Percentiles rank a stretch among this genome's conserved stretches.
These are phyloP conservation scores for Physella acuta DNA, from an alignment of 1,140 invertebrate species.

Conservation along the genomic window DNA sequence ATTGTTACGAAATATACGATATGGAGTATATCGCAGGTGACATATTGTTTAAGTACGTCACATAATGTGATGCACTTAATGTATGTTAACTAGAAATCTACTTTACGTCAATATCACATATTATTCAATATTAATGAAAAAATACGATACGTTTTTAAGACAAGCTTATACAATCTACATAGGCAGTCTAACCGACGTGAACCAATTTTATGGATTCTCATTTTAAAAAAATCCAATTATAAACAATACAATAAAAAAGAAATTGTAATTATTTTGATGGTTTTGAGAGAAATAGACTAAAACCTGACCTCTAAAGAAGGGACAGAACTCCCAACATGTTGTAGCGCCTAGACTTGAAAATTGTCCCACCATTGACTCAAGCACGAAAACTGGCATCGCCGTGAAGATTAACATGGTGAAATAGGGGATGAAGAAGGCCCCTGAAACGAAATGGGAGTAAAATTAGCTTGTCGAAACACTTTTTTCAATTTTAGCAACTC, in stretches of 20 bases:
- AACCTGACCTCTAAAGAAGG: conserved; percentile 86
- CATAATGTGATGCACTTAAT: background rate
- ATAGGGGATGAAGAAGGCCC: conserved; percentile 61
- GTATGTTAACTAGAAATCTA: background rate
- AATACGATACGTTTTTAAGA: background rate
- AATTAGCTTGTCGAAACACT: too few species aligned
- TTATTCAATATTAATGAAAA: background rate
- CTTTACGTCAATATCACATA: background rate
- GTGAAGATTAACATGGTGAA: conserved; percentile 58
- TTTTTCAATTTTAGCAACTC: too few species aligned
- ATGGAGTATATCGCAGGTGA: too few species aligned
- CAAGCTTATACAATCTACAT: background rate
- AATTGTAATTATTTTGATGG: too few species aligned
- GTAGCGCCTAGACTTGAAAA: conserved; percentile 58
- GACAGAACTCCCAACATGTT: conserved; percentile 80
- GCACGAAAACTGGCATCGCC: conserved; percentile 60
- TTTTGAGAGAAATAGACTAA: too few species aligned
- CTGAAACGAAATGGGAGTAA: conserved; percentile 36
- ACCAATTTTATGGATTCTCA: background rate
- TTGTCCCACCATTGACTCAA: conserved; percentile 61
- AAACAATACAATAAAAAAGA: background rate
- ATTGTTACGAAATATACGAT: too few species aligned
- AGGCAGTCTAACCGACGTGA: too few species aligned
- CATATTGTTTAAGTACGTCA: too few species aligned
- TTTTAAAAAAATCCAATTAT: background rate